Evolutionary conservation across 2,113 vertebrate genomes (phyloP), one percentile per base, ranked within the genome.

Genomic region (Salvelinus fontinalis): DNA sequence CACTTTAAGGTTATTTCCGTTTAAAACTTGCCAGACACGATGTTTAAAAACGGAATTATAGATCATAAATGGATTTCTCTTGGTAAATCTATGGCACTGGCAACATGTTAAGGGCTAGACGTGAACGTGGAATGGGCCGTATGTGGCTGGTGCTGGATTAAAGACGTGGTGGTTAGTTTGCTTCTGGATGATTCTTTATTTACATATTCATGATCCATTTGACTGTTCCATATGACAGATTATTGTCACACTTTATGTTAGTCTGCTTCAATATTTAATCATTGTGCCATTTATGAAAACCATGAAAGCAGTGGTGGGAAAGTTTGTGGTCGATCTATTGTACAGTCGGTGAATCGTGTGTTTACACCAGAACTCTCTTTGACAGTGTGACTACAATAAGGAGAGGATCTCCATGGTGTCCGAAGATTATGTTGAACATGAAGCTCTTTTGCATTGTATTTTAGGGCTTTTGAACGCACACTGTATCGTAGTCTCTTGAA

Each of bases 1-100:
- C 73, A 80, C 77, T 78, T 82, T 85, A 66, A 75, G 75, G 74
- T 80, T 77, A 85, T 84, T 84, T 80, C 75, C 85, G 83, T 86
- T 76, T 78, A 75, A 83, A 84, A 76, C 74, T 78, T 44, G 72
- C 70, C 80, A 84, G 85, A 77, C 79, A 77, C 80, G 75, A 84
- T 86, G 82, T 80, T 84, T 84, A 84, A 80, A 69, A 67, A 77
- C 82, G 84, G 75, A 83, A 85, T 85, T 84, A 83, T 83, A 74
- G 72, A 88, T 86, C 75, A 81, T 14, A 76, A 80, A 72, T 78
- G 66, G 71, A 83, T 85, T 74, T 85, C 74, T 74, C 67, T 69
- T 87, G 86, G 83, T 79, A 70, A 76, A 60, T 79, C 71, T 82
- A 71, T 49, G 75, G 77, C 71, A 71, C 60, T 79, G 78, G 82